phyloP scores from a whole-genome alignment of 37 sponge, comb jelly and placozoan genomes.

The Halisarca cf. caerulea region DNA sequence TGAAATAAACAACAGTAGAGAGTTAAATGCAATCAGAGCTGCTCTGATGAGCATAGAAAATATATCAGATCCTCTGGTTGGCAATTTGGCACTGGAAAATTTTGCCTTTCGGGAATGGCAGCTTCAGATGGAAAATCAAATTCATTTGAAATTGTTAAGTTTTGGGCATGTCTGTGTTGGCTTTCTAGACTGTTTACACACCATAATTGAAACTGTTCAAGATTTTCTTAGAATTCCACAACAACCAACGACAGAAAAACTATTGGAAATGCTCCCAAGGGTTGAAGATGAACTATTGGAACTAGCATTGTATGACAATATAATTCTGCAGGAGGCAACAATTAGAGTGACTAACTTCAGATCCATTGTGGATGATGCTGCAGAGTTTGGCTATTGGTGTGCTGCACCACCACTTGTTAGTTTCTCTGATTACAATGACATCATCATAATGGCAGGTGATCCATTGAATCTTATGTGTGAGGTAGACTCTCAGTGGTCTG shows the following conservation, averaged over 20 bases:
- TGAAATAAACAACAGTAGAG: no score
- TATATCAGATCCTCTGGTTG: no score
- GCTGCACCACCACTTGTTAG: background rate
- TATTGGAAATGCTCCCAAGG: background rate
- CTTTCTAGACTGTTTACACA: conserved; percentile 9
- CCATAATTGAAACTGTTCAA: background rate
- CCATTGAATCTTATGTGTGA: background rate
- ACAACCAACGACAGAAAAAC: background rate
- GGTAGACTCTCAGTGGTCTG: background rate
- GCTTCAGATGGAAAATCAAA: background rate
- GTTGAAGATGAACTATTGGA: background rate
- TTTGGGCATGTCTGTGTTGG: conserved; percentile 11
- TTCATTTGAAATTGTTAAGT: background rate
- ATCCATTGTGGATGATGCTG: background rate
- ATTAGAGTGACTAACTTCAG: background rate
- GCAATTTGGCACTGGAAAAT: no score
- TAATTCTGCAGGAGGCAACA: background rate
- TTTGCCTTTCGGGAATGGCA: conserved; percentile 11
- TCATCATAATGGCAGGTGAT: background rate
- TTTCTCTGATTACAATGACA: background rate
- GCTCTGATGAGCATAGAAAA: no score
- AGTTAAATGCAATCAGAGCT: no score
- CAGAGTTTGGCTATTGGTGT: conserved; percentile 16
- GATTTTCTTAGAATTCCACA: background rate
- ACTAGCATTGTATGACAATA: background rate